phyloP scores from a whole-genome alignment of 2,797 vertebrate species.

The Sarcophilus harrisii region DNA sequence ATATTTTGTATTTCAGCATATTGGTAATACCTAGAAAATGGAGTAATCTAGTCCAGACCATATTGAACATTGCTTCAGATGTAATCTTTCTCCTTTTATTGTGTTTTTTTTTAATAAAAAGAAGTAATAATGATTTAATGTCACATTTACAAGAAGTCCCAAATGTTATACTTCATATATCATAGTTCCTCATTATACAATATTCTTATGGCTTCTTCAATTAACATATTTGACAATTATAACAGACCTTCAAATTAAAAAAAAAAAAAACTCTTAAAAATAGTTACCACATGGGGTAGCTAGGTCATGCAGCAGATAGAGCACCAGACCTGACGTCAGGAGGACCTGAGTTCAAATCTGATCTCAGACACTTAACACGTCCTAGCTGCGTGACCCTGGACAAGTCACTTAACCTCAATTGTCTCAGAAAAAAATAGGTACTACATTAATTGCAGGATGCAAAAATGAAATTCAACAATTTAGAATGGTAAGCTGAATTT shows the following conservation, averaged over 20 bases:
- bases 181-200: background rate
- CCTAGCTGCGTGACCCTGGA: too few species aligned
- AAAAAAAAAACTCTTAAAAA: background rate
- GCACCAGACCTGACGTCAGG: too few species aligned
- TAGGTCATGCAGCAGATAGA: too few species aligned
- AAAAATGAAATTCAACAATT: background rate
- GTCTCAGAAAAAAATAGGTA: background rate
- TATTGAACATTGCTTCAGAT: background rate
- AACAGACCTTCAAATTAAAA: background rate
- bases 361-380: too few species aligned
- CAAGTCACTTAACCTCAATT: too few species aligned
- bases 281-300: background rate
- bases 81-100: background rate
- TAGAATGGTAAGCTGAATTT: background rate
- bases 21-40: background rate
- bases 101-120: background rate
- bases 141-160: background rate
- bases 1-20: background rate
- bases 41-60: background rate
- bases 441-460: background rate
- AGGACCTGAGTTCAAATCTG: too few species aligned
- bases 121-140: background rate
- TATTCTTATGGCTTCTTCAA: background rate
- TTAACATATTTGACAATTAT: background rate
- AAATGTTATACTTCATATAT: background rate